Evolutionary conservation across 2,113 vertebrate genomes (phyloP).

Genomic region (Tragelaphus imberbis): DNA sequence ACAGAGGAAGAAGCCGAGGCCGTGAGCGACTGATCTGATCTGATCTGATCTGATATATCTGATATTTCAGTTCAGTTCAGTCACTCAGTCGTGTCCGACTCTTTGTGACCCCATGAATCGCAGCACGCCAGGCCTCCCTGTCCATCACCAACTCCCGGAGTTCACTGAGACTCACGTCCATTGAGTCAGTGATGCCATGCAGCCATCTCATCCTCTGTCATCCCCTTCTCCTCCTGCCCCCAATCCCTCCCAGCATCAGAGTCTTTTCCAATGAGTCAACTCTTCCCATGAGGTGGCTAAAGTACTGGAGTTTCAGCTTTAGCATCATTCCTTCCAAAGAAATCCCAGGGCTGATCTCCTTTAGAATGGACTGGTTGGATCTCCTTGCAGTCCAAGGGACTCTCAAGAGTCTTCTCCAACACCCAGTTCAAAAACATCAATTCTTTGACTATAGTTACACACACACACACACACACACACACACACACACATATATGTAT

Average conservation of each 20-base stretch:
- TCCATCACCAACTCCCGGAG: neutral
- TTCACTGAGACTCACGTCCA: neutral
- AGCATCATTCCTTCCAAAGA: too few relatives aligned
- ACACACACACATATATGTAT: neutral
- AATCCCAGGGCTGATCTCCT: too few relatives aligned
- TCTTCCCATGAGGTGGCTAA: neutral
- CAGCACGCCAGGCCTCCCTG: neutral
- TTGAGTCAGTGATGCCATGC: neutral
- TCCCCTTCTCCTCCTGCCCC: neutral
- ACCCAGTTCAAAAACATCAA: too few relatives aligned
- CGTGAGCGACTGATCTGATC: too few relatives aligned
- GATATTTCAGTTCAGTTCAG: neutral
- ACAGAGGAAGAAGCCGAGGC: neutral
- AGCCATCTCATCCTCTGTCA: neutral
- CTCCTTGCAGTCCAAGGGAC: too few relatives aligned
- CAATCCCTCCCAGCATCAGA: neutral
- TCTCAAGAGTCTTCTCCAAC: too few relatives aligned
- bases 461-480: fast-evolving
- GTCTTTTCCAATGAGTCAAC: neutral
- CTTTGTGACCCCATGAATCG: neutral
- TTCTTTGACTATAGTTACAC: neutral
- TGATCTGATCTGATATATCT: too few relatives aligned
- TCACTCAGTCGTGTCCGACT: neutral
- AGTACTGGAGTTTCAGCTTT: too few relatives aligned
- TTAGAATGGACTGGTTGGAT: too few relatives aligned